Evolutionary conservation across 2,797 vertebrate species (phyloP).

Genomic region (Parambassis ranga): DNA sequence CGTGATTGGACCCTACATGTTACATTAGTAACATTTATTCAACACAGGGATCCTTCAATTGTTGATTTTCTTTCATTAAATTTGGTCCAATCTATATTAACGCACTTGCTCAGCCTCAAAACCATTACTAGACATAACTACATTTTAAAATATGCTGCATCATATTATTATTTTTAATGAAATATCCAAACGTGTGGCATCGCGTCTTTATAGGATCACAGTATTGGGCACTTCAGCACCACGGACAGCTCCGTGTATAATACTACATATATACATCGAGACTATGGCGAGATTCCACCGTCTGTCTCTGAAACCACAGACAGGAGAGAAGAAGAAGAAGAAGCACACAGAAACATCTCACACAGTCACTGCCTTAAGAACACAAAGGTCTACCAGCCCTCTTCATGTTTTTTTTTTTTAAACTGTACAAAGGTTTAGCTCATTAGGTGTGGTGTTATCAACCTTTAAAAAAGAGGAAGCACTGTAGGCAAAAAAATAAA

Average conservation of each 20-base stretch:
- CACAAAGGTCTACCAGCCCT: not conserved
- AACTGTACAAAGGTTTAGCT: conserved; percentile 6
- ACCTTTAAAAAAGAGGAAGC: conserved; percentile 19
- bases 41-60: too few relatives aligned
- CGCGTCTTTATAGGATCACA: not conserved
- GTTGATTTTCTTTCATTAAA: too few relatives aligned
- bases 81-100: not conserved
- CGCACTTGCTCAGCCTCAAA: too few relatives aligned
- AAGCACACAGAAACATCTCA: not conserved
- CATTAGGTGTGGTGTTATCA: not conserved
- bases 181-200: too few relatives aligned
- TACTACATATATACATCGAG: too few relatives aligned
- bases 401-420: not conserved
- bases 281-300: too few relatives aligned
- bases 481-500: conserved; percentile 4
- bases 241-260: conserved; percentile 43
- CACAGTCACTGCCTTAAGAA: conserved; percentile 2
- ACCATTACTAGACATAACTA: too few relatives aligned
- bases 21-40: too few relatives aligned
- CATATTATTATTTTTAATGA: too few relatives aligned
- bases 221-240: conserved; percentile 46
- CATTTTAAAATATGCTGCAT: too few relatives aligned
- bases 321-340: not conserved
- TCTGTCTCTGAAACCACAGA: not conserved
- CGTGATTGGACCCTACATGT: too few relatives aligned